phyloP scores from a whole-genome alignment of 1,140 invertebrate genomes.

The Hesperophylax magnus region DNA sequence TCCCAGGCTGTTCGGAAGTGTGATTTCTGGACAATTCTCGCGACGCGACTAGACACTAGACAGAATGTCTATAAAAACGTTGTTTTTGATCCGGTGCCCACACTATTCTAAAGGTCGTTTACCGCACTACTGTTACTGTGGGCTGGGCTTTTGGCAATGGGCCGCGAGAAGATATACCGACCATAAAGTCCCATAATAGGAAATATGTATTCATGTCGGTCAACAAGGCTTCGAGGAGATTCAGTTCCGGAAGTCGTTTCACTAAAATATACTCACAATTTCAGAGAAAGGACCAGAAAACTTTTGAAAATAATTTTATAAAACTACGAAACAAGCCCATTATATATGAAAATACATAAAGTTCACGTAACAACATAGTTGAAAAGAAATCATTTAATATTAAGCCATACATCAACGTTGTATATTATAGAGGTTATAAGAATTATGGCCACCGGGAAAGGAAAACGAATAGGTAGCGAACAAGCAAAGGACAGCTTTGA shows the following conservation, averaged over 20 bases:
- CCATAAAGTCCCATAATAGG: conserved; percentile 12
- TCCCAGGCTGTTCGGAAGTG: background rate
- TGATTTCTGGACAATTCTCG: background rate
- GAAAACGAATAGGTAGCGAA: background rate
- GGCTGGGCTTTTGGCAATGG: conserved; percentile 17
- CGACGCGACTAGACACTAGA: background rate
- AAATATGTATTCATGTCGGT: background rate
- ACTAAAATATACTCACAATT: background rate
- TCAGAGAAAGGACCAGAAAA: background rate
- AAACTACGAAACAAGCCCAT: background rate
- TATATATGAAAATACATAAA: conserved; percentile 6
- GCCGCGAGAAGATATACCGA: background rate
- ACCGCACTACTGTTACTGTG: conserved; percentile 17
- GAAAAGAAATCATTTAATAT: conserved; percentile 19
- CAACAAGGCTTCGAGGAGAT: background rate
- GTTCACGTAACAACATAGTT: background rate
- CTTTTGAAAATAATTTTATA: background rate
- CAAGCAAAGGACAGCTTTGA: background rate
- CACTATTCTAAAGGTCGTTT: conserved; percentile 15
- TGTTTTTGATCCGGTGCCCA: conserved; percentile 4
- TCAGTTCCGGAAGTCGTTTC: background rate
- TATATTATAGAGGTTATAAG: background rate
- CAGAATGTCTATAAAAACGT: conserved; percentile 15
- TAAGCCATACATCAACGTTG: background rate
- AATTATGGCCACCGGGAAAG: conserved; percentile 18